Conservation (phyloP, 2,888 invertebrate genomes). For the Drosophila multiciliata region DNA sequence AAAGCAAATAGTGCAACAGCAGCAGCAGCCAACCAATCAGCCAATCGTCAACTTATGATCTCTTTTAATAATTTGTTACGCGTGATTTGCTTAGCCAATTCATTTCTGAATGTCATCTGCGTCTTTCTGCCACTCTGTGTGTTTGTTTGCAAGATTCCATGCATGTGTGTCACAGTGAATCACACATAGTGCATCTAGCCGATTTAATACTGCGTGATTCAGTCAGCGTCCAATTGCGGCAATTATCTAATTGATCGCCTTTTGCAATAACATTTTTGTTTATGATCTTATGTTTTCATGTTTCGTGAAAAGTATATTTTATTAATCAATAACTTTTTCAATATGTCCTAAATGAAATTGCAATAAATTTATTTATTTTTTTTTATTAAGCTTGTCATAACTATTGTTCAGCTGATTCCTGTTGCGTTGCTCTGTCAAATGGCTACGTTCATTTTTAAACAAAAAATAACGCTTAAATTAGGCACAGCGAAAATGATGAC, state of each 20-base stretch:
- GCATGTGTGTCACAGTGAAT: slow-evolving; percentile 26
- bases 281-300: not conserved
- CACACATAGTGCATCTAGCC: slow-evolving; percentile 30
- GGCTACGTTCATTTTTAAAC: not conserved
- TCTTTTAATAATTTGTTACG: slow-evolving; percentile 48
- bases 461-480: not conserved
- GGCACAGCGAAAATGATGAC: not conserved
- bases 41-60: slow-evolving; percentile 47
- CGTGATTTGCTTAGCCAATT: slow-evolving; percentile 56
- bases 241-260: slow-evolving; percentile 31
- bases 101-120: slow-evolving; percentile 33
- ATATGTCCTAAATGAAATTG: not conserved
- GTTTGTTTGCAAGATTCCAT: not conserved
- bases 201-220: slow-evolving; percentile 19
- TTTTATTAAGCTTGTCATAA: not conserved
- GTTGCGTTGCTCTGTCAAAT: not conserved
- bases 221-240: slow-evolving; percentile 8
- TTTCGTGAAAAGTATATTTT: not conserved
- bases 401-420: not conserved
- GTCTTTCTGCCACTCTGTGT: not conserved
- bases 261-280: slow-evolving; percentile 1
- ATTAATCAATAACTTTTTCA: not conserved
- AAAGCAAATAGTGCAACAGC: slow-evolving; percentile 31
- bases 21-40: slow-evolving; percentile 1
- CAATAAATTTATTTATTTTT: not conserved